These are phyloP conservation scores for Acropora tenuis DNA, from an alignment of 64 coral and sea anemone species.

Conservation along the genomic window DNA sequence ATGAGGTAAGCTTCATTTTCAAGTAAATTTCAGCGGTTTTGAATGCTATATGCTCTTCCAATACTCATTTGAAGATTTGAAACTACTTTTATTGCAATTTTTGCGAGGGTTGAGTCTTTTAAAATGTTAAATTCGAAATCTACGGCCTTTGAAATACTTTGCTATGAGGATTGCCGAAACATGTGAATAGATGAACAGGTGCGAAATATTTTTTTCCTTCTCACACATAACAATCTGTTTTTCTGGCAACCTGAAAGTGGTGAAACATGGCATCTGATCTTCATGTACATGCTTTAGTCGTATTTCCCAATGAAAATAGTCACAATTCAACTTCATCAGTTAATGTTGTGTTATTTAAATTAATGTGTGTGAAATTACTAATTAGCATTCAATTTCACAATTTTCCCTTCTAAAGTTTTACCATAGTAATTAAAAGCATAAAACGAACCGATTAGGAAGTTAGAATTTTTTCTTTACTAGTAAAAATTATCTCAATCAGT, in stretches of 20 bases:
- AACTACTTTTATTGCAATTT: slow-evolving; percentile 6
- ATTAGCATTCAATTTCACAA: too few relatives aligned
- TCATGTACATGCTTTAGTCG: background rate
- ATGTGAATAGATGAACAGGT: background rate
- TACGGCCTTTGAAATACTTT: slow-evolving; percentile 8
- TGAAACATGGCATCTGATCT: background rate
- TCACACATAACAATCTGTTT: background rate
- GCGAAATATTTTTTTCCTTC: background rate
- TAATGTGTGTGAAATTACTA: too few relatives aligned
- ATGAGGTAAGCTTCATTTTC: too few relatives aligned
- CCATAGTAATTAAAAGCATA: too few relatives aligned
- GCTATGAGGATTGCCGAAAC: background rate
- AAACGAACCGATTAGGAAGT: too few relatives aligned
- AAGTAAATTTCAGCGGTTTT: background rate
- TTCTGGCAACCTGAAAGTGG: background rate
- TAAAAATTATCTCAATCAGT: too few relatives aligned
- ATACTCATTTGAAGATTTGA: slow-evolving; percentile 17
- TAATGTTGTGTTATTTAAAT: too few relatives aligned
- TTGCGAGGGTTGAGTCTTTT: background rate
- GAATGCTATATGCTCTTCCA: background rate
- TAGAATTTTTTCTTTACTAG: too few relatives aligned
- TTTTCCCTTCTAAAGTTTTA: too few relatives aligned
- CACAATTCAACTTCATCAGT: background rate
- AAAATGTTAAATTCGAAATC: slow-evolving; percentile 14
- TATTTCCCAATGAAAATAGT: background rate